Evolutionary conservation across 2,888 invertebrate genomes (phyloP).

Genomic region (Erpobdella octoculata): DNA sequence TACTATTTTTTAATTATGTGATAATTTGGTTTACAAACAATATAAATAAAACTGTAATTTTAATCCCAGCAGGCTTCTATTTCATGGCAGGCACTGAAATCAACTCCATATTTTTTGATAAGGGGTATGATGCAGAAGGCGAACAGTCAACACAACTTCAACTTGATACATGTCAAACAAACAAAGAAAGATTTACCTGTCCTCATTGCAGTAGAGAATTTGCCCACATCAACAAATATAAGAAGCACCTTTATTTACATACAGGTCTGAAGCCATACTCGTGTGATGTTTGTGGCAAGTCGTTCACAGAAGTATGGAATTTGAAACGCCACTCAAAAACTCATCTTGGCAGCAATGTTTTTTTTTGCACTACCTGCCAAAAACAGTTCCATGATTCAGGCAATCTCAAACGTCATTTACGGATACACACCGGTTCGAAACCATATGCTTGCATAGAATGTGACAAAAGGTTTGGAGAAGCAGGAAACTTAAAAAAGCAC

Average conservation of each 20-base stretch:
- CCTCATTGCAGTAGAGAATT: slow-evolving; percentile 26
- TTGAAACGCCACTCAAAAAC: slow-evolving; percentile 28
- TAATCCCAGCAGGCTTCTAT: not conserved
- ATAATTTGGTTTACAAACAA: too few species aligned
- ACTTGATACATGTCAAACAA: not conserved
- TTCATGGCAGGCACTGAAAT: not conserved
- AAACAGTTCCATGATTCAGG: slow-evolving; percentile 28
- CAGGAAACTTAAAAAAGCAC: slow-evolving; percentile 29
- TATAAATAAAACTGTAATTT: too few species aligned
- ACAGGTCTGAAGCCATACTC: slow-evolving; percentile 27
- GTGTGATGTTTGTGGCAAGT: slow-evolving; percentile 30
- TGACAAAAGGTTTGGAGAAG: slow-evolving; percentile 29
- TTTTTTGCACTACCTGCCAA: slow-evolving; percentile 24
- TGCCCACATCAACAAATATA: slow-evolving; percentile 21
- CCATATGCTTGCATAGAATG: slow-evolving; percentile 26
- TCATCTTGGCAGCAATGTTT: slow-evolving; percentile 24
- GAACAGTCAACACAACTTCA: not conserved
- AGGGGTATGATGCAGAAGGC: not conserved
- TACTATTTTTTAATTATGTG: too few species aligned
- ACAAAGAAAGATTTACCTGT: slow-evolving; percentile 18
- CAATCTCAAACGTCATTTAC: slow-evolving; percentile 29
- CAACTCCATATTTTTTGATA: not conserved
- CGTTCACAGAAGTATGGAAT: slow-evolving; percentile 29
- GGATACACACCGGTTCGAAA: slow-evolving; percentile 22
- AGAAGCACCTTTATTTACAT: slow-evolving; percentile 27